Evolutionary conservation across 2,797 vertebrate species (phyloP), one percentile per base, ranked within the genome.

Genomic region (Enteromius viviparus): DNA sequence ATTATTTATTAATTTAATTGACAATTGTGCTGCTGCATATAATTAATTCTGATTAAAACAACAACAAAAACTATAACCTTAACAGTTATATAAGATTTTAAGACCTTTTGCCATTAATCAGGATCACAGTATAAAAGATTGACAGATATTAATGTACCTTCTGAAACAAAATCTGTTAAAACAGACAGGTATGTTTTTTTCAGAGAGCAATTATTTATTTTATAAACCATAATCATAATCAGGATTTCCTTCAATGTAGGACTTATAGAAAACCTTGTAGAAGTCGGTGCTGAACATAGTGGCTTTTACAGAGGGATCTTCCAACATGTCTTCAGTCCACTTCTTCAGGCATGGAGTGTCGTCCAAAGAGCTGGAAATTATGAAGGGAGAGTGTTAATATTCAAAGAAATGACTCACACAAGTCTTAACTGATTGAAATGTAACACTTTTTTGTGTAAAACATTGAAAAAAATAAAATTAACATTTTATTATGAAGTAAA

Each of bases 221-320:
- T 92, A 97, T 53, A 98, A 93, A 19, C 96, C 96, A 8, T 93
- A 96, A 91, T 99, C 96, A 84, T 92, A 97, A 45, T 96, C 86
- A 0, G 91, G 93, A 37, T 92, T 96, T 79, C 96, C 95, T 49
- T 94, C 92, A 5, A 87, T 0, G 68, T 93, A 97, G 1, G 93
- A 89, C 79, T 95, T 91, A 65, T 93, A 90, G 87, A 92, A 99
- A 78, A 79, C 94, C 83, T 93, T 93, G 87, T 72, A 88, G 9
- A 17, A 83, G 1, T 95, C 93, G n/a, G 70, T 3, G 32, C 94
- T 94, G 84, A 86, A 89, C 83, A 92, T 87, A 3, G 90, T 91
- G 62, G 93, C 93, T 88, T 96, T 95, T 71, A 98, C 95, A 17
- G 94, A 78, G 4, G 95, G 92, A 85, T 99, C 97, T 84, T 94